phyloP scores from a whole-genome alignment of 2,797 vertebrate genomes.

The Esox lucius region DNA sequence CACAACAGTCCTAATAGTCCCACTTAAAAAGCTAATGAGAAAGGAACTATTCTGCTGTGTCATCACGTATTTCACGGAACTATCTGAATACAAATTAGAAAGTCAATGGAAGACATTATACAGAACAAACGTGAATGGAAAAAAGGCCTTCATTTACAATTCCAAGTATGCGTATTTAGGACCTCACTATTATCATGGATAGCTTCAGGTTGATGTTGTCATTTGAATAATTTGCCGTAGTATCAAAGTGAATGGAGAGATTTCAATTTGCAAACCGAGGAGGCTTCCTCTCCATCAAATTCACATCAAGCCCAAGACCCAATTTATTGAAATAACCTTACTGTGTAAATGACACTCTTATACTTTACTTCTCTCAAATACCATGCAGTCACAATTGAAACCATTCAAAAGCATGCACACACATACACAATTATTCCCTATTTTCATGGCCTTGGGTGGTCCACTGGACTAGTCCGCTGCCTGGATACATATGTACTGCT shows the following conservation, averaged over 20 bases:
- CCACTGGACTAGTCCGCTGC: no score
- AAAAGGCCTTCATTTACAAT: background rate
- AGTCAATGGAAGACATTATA: background rate
- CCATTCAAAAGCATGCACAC: background rate
- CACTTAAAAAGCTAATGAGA: background rate
- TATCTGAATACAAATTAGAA: background rate
- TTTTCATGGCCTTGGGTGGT: no score
- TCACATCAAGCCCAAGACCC: background rate
- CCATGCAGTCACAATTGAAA: background rate
- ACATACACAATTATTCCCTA: background rate
- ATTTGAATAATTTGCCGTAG: background rate
- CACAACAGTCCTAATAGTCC: background rate
- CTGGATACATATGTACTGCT: no score
- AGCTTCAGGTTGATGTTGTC: background rate
- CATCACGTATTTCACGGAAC: background rate
- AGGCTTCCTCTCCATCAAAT: background rate
- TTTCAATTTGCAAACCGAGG: background rate
- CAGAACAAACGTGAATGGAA: background rate
- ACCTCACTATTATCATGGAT: background rate
- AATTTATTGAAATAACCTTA: background rate
- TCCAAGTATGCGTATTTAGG: background rate
- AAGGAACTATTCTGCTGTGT: background rate
- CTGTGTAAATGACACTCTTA: background rate
- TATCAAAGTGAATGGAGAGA: background rate
- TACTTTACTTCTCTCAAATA: background rate